Base-by-base conservation (phyloP, 1,140 invertebrate genomes). In the Cydia strobilella region DNA sequence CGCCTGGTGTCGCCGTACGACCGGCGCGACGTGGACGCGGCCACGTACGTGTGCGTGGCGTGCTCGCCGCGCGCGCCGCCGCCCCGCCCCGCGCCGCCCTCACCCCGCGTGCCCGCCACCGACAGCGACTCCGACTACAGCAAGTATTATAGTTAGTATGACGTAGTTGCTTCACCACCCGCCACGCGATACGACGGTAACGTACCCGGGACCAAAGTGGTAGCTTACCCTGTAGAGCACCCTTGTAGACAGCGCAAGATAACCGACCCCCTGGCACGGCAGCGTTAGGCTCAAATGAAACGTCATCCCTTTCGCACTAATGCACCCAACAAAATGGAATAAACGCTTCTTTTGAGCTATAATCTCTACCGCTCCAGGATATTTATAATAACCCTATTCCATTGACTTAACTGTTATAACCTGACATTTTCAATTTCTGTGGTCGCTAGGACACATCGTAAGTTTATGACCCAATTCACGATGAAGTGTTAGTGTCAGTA, bases 91-190 rank as follows among this genome's bases (percentile, higher is more conserved):
- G 39, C 75, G 42, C 20, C 74, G 51, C 62, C 75, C 23, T 62
- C 45, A 10, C 79, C 77, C 27, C 80, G 78, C 25, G 39, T 75
- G 25, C 79, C 76, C 20, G 65, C 77, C 65, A 81, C 89, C 63
- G 88, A 90, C 82, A 87, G 84, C 81, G 90, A 90, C 76, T 89
- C 89, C 84, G 90, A 92, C 87, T 92, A 91, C 90, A 92, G 89
- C 90, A 92, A 92, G 89, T 92, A 92, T 92, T 92, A 92, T 89
- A 90, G 90, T 92, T 91, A 91, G 90, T 92, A 87, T 75, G 73
- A 74, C 74, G 87, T 91, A 92, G 89, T 82, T 84, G 89, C 90
- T 92, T 91, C 81, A 72, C 82, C 86, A 86, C 84, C 84, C 79
- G 82, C 82, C 75, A 39, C 75, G 39, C 76, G 76, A 81, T 20